These are phyloP conservation scores for Sisor rabdophorus DNA, from an alignment of 2,113 vertebrate genomes.

Conservation along the genomic window DNA sequence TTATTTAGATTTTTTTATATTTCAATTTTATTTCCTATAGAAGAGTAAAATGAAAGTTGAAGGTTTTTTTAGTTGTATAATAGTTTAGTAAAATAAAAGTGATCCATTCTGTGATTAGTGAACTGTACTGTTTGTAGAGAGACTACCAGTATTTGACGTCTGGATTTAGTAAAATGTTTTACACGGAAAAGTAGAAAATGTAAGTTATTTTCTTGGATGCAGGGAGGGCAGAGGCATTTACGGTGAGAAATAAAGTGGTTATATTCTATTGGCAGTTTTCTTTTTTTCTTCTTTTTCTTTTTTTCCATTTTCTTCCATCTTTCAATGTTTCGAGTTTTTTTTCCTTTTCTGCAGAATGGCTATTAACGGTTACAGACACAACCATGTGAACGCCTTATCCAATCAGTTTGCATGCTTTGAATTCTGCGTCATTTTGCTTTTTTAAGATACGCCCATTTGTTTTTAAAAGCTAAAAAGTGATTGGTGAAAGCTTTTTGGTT, in stretches of 20 bases:
- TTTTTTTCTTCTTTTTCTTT: not conserved
- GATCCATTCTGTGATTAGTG: not conserved
- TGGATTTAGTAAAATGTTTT: not conserved
- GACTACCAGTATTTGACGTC: not conserved
- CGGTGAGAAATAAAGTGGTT: not conserved
- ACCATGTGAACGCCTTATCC: conserved; percentile 27
- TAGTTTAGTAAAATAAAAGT: not conserved
- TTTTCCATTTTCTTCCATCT: too few species aligned
- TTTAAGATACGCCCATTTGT: conserved; percentile 30
- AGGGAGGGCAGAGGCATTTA: not conserved
- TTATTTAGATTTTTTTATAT: not conserved
- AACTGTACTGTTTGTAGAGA: not conserved
- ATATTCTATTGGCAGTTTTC: not conserved
- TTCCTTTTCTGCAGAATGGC: not conserved
- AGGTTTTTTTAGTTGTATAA: not conserved
- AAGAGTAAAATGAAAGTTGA: not conserved
- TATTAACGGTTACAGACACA: conserved; percentile 39
- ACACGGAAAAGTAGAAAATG: not conserved
- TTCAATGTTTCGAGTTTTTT: too few species aligned
- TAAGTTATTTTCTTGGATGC: not conserved
- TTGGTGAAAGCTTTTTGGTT: conserved; percentile 51
- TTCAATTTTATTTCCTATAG: not conserved
- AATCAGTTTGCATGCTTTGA: conserved; percentile 46
- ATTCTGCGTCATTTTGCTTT: conserved; percentile 12
- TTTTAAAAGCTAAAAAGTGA: conserved; percentile 53